phyloP scores from a whole-genome alignment of 2,888 invertebrate genomes.

The Saturnia pavonia region DNA sequence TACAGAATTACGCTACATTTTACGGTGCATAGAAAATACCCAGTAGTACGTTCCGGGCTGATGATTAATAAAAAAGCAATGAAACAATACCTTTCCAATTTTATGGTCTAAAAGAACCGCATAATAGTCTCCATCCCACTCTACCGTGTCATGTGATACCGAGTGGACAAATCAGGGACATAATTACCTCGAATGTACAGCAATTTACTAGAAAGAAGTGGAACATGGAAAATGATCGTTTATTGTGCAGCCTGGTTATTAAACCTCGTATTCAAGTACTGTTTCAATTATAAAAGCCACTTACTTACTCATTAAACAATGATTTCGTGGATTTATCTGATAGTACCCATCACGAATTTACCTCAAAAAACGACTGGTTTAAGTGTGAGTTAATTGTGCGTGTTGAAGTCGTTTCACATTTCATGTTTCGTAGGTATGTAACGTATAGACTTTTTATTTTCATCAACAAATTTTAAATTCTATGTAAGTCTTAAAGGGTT shows the following conservation, averaged over 20 bases:
- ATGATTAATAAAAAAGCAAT: slow-evolving; percentile 7
- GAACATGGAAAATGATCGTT: slow-evolving; percentile 30
- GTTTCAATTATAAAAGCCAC: slow-evolving; percentile 28
- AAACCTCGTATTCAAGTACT: slow-evolving; percentile 33
- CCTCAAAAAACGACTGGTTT: not conserved
- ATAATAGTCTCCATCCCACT: slow-evolving; percentile 38
- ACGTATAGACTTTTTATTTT: not conserved
- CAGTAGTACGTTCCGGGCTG: slow-evolving; percentile 7
- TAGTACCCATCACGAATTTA: not conserved
- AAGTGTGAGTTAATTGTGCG: slow-evolving; percentile 1
- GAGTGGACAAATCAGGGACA: slow-evolving; percentile 30
- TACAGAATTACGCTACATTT: not conserved
- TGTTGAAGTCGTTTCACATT: not conserved
- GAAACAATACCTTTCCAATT: slow-evolving; percentile 15
- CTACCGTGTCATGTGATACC: slow-evolving; percentile 43
- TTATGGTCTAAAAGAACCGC: slow-evolving; percentile 24
- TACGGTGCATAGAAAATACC: not conserved
- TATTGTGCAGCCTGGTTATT: slow-evolving; percentile 36
- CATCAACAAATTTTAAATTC: too few relatives aligned
- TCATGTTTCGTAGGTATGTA: not conserved
- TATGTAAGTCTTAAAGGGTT: too few relatives aligned
- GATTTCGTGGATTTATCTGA: slow-evolving; percentile 16
- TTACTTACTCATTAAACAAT: slow-evolving; percentile 6
- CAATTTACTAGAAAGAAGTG: slow-evolving; percentile 27
- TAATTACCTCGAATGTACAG: slow-evolving; percentile 23